phyloP scores from a whole-genome alignment of 2,797 vertebrate genomes.

The Tenualosa thibaudeaui region DNA sequence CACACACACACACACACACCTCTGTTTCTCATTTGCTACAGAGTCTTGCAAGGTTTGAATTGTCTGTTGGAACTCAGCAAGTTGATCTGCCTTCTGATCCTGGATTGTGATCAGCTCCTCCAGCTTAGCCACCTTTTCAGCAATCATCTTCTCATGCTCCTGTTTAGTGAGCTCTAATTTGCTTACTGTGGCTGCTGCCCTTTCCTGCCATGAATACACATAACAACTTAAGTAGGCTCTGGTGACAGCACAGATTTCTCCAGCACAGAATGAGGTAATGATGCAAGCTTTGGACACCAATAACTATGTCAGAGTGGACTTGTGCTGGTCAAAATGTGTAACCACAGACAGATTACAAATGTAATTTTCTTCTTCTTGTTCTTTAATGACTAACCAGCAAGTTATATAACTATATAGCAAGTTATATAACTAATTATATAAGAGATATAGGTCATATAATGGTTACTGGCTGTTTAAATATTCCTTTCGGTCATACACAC shows the following conservation, averaged over 20 bases:
- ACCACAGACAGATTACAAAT: too few species aligned
- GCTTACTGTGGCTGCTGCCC: slow-evolving; percentile 64
- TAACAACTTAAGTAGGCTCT: slow-evolving; percentile 16
- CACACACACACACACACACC: slow-evolving; percentile 67
- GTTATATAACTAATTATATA: too few species aligned
- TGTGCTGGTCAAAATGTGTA: too few species aligned
- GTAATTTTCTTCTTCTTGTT: too few species aligned
- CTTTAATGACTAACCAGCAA: too few species aligned
- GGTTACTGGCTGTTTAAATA: not conserved
- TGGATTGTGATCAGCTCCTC: slow-evolving; percentile 76
- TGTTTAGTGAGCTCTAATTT: slow-evolving; percentile 71
- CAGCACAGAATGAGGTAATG: too few species aligned
- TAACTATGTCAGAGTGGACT: too few species aligned
- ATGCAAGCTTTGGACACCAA: too few species aligned
- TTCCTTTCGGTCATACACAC: not conserved
- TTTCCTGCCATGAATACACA: slow-evolving; percentile 62
- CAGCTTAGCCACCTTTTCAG: slow-evolving; percentile 74
- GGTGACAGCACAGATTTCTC: not conserved
- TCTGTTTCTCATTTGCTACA: slow-evolving; percentile 74
- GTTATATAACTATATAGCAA: too few species aligned
- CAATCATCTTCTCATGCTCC: slow-evolving; percentile 70
- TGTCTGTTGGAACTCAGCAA: slow-evolving; percentile 71
- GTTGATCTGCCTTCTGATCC: slow-evolving; percentile 66
- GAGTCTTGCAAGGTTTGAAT: slow-evolving; percentile 71
- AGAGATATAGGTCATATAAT: not conserved